Evolutionary conservation across 2,888 invertebrate genomes (phyloP).

Genomic region (Synergus umbraculus): DNA sequence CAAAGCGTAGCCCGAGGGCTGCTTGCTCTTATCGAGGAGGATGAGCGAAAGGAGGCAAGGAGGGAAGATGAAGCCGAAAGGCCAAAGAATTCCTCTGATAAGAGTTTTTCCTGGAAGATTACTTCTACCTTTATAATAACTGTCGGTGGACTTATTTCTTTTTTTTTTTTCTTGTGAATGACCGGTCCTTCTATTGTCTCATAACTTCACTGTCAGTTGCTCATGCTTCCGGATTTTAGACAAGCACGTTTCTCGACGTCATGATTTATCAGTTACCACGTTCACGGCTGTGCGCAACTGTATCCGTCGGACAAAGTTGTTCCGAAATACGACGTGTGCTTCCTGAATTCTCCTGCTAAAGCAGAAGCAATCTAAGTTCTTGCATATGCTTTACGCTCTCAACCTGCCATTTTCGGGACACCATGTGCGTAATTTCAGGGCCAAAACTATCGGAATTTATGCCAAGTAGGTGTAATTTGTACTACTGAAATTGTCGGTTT

Average conservation of each 20-base stretch:
- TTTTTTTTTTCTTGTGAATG: not conserved
- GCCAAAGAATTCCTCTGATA: not conserved
- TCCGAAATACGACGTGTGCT: conserved; percentile 29
- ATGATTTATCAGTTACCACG: conserved; percentile 34
- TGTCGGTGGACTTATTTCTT: not conserved
- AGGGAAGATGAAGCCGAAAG: not conserved
- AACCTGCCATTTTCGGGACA: conserved; percentile 7
- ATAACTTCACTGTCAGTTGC: conserved; percentile 12
- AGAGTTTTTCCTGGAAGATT: conserved; percentile 2
- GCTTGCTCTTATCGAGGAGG: not conserved
- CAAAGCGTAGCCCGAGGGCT: conserved; percentile 3
- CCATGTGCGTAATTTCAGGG: conserved; percentile 3
- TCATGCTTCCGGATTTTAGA: not conserved
- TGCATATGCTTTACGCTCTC: conserved; percentile 28
- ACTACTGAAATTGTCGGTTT: not conserved
- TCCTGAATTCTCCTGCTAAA: conserved; percentile 4
- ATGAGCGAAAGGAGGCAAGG: not conserved
- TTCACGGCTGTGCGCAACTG: conserved; percentile 26
- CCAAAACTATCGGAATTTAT: not conserved
- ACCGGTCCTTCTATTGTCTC: not conserved
- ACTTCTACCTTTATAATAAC: not conserved
- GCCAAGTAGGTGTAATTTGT: not conserved
- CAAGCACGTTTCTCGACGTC: conserved; percentile 12
- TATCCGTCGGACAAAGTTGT: conserved; percentile 38
- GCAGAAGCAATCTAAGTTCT: conserved; percentile 35